Evolutionary conservation across 2,888 invertebrate genomes (phyloP).

Genomic region (Morpho deidamia): DNA sequence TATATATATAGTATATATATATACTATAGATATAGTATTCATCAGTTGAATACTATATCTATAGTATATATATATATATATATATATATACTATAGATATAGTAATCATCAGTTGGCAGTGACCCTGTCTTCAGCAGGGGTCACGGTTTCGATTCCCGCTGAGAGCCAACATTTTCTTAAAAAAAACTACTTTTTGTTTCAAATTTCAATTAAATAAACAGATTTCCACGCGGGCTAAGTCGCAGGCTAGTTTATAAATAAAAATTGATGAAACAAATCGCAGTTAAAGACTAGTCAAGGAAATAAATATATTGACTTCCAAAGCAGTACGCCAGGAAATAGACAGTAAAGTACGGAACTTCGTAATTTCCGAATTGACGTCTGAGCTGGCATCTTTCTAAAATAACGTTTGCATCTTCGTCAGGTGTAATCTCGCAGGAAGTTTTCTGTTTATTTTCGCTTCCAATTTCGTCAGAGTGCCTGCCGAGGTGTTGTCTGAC

Average conservation of each 20-base stretch:
- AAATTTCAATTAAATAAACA: no score
- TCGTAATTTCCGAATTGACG: constrained; percentile 14
- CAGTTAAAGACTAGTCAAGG: neutral
- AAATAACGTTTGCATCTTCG: constrained; percentile 60
- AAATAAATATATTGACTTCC: neutral
- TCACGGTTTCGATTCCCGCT: no score
- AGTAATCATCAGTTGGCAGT: no score
- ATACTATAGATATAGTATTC: no score
- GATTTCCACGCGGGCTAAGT: no score
- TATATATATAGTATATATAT: no score
- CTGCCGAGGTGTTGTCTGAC: constrained; percentile 72
- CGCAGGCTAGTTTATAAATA: neutral
- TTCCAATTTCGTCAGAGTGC: constrained; percentile 72
- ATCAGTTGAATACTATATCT: no score
- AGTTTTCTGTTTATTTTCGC: constrained; percentile 75
- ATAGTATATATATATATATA: no score
- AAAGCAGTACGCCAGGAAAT: constrained; percentile 11
- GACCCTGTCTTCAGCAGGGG: no score
- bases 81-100: no score
- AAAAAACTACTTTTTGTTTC: no score
- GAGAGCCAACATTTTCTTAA: no score
- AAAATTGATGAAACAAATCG: neutral
- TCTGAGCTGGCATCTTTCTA: constrained; percentile 29
- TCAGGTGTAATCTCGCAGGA: constrained; percentile 65
- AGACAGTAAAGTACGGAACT: constrained; percentile 5